Percentiles rank a stretch among this genome's conserved stretches.
These are phyloP conservation scores for Cossypha dichroa DNA, from an alignment of 2,797 vertebrate genomes.

Conservation along the genomic window DNA sequence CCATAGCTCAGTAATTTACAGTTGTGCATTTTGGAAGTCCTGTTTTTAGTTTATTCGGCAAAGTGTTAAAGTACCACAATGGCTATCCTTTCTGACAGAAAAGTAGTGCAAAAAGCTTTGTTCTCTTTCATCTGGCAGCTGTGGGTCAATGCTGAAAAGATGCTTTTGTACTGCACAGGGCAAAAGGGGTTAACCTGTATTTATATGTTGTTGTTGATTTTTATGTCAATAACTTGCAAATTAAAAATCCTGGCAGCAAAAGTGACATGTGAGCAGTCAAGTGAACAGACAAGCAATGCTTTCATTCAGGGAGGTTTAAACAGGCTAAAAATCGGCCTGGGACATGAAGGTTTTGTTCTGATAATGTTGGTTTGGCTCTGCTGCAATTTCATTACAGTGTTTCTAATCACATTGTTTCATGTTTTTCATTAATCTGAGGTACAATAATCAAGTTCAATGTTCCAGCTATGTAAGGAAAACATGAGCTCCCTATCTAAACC, in stretches of 20 bases:
- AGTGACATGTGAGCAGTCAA: not conserved
- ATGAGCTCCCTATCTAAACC: not conserved
- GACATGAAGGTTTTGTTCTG: not conserved
- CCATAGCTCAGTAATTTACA: conserved; percentile 59
- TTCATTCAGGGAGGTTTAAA: not conserved
- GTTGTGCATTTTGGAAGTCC: conserved; percentile 46
- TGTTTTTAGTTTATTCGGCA: conserved; percentile 70
- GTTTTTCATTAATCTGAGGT: not conserved
- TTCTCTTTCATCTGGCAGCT: not conserved
- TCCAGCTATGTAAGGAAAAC: not conserved
- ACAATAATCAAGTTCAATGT: not conserved
- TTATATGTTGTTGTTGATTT: not conserved
- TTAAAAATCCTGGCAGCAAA: not conserved
- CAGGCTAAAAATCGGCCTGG: not conserved
- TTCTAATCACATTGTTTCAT: not conserved
- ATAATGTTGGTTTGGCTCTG: not conserved
- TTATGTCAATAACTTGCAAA: not conserved
- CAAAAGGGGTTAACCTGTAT: not conserved
- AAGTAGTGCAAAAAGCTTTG: not conserved
- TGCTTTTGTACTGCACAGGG: not conserved
- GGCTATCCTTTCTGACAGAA: not conserved
- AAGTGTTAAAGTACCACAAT: conserved; percentile 1
- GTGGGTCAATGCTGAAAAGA: not conserved
- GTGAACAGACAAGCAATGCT: not conserved
- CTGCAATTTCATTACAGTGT: not conserved